Evolutionary conservation across 2,797 vertebrate species (phyloP), one percentile per base, ranked within the genome.

Genomic region (Gambelia wislizenii): DNA sequence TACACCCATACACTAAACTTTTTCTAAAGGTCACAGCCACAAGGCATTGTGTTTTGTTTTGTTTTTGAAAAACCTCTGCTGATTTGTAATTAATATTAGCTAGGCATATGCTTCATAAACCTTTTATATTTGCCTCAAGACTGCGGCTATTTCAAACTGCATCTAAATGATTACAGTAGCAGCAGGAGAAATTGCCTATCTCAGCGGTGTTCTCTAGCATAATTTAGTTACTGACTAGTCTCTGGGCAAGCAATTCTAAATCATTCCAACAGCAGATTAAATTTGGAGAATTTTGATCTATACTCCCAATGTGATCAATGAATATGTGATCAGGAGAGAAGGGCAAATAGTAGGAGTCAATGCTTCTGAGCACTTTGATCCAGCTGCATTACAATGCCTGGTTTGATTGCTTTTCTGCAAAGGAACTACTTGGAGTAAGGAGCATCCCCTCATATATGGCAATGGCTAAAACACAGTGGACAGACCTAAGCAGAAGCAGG

Each of bases 151-250:
- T 89, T 78, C 39, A 72, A 80, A 30, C 47, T 4, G 4, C 44
- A 89, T 78, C 61, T 56, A 69, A 0, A 2, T 44, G 56, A 54
- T 88, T 76, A 64, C 64, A 90, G 83, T 75, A 88, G 33, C 72
- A 91, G 77, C 52, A 89, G 84, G 52, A 88, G 77, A 89, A 91
- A 82, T 82, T 80, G n/a, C 42, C 47, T 89, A 77, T 56, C 90
- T 56, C 69, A 89, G 70, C 54, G 79, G 33, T 14, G 2, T 49
- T 8, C 30, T 81, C 30, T 74, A 44, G 42, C 54, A 1, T 54
- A 84, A 22, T 72, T 75, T 88, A 18, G 0, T 83, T 89, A 86
- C 56, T 82, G 64, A 79, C 42, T 1, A 1, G 42, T 85, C 74
- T 85, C 30, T 25, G 54, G 87, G 56, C 36, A 27, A 74, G 54